phyloP scores from a whole-genome alignment of 2,113 vertebrate species.

The Micronycteris hirsuta region DNA sequence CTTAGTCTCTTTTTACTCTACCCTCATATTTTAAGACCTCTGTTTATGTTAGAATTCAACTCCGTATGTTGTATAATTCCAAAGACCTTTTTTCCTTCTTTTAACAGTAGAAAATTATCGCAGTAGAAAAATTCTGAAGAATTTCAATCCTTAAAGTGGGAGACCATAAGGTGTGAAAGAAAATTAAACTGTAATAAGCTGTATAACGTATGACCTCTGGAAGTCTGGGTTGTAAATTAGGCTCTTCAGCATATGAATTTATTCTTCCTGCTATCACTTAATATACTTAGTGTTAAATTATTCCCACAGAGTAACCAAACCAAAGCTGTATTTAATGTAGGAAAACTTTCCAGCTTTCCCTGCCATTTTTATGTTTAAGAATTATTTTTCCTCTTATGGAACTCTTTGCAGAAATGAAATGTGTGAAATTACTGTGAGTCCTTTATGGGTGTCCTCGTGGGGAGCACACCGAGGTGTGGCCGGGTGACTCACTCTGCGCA shows the following conservation, averaged over 20 bases:
- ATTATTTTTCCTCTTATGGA: not conserved
- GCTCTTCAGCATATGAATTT: not conserved
- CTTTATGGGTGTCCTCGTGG: not conserved
- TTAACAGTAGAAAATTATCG: not conserved
- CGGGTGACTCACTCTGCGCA: constrained; percentile 50
- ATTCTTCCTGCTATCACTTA: not conserved
- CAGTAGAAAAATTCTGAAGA: not conserved
- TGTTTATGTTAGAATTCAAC: constrained; percentile 19
- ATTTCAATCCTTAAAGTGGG: not conserved
- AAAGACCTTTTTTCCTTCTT: not conserved
- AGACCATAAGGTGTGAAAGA: not conserved
- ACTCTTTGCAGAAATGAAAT: not conserved
- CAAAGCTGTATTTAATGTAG: not conserved
- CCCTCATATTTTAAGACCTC: not conserved
- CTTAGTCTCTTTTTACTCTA: not conserved
- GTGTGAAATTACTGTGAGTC: not conserved
- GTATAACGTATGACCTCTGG: not conserved
- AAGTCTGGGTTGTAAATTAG: not conserved
- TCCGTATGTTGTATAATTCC: not conserved
- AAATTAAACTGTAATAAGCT: not conserved
- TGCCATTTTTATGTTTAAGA: not conserved
- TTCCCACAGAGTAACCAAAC: not conserved
- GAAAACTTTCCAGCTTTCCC: not conserved
- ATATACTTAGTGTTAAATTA: not conserved
- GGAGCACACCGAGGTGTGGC: not conserved